Conservation (phyloP, 1,140 invertebrate genomes). For the Cheumatopsyche charites region DNA sequence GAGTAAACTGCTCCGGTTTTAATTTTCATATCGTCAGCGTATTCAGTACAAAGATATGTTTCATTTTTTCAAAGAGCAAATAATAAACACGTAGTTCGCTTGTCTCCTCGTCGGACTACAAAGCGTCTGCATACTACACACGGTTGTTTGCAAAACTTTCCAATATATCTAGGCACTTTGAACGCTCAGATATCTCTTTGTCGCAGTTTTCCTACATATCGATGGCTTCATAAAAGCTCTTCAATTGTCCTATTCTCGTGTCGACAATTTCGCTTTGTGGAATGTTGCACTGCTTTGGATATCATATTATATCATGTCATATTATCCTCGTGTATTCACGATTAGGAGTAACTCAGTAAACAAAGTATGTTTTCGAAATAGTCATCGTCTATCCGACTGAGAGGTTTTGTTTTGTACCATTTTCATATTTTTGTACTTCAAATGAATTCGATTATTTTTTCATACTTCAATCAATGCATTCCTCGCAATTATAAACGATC, state of each 20-base stretch:
- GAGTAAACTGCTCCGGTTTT: no score
- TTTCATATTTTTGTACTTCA: no score
- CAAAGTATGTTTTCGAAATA: no score
- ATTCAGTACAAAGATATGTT: neutral
- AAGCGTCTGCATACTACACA: neutral
- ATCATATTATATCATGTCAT: neutral
- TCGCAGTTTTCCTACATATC: constrained; percentile 29
- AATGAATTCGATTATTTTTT: no score
- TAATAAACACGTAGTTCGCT: constrained; percentile 13
- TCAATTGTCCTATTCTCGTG: constrained; percentile 4
- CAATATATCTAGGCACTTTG: constrained; percentile 31
- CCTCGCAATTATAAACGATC: neutral
- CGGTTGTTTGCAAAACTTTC: constrained; percentile 31
- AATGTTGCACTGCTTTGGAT: constrained; percentile 4
- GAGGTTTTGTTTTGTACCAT: no score
- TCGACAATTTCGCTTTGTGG: constrained; percentile 9
- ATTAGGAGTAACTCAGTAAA: no score
- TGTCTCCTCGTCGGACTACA: constrained; percentile 17
- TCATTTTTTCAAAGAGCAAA: constrained; percentile 12
- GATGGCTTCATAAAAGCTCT: constrained; percentile 29
- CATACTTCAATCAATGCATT: no score
- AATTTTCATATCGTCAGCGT: no score
- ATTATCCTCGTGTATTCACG: no score
- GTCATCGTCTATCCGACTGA: neutral
- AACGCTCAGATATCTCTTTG: constrained; percentile 32